phyloP scores from a whole-genome alignment of 1,140 invertebrate species.

The Zaprionus ornatus region DNA sequence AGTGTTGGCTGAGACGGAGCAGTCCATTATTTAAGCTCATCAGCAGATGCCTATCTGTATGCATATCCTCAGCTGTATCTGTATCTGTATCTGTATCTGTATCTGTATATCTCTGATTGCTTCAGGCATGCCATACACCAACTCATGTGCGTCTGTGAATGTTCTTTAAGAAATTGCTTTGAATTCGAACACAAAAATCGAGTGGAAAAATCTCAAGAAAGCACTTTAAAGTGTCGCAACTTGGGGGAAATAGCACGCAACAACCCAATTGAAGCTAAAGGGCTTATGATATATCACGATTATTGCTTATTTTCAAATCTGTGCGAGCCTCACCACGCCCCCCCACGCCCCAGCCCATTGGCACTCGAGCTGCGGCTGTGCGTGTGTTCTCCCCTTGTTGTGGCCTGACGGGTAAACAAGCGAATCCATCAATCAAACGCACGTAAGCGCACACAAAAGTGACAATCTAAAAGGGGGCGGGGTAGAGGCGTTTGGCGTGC shows the following conservation, averaged over 20 bases:
- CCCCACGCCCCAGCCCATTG: neutral
- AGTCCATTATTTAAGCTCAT: slow-evolving; percentile 16
- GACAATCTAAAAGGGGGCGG: slow-evolving; percentile 47
- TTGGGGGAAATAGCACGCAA: slow-evolving; percentile 3
- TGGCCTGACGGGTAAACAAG: slow-evolving; percentile 72
- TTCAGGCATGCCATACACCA: neutral
- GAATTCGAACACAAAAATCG: neutral
- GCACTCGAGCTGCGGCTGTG: slow-evolving; percentile 4
- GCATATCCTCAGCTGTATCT: neutral
- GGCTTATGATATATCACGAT: slow-evolving; percentile 74
- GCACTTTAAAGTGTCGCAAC: slow-evolving; percentile 15
- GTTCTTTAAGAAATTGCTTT: neutral
- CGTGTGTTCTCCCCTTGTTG: slow-evolving; percentile 52
- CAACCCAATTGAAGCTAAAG: slow-evolving; percentile 25
- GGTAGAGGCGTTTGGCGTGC: neutral
- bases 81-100: neutral
- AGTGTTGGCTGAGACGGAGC: neutral
- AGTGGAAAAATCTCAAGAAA: neutral
- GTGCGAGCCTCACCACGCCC: neutral
- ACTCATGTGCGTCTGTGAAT: neutral
- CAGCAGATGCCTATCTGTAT: neutral
- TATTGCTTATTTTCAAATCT: slow-evolving; percentile 72
- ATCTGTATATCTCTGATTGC: neutral
- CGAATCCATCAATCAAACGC: slow-evolving; percentile 77
- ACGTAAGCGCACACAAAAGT: slow-evolving; percentile 73